Evolutionary conservation across 92 coral and sea anemone genomes (phyloP).

Genomic region (Zoanthus sociatus): DNA sequence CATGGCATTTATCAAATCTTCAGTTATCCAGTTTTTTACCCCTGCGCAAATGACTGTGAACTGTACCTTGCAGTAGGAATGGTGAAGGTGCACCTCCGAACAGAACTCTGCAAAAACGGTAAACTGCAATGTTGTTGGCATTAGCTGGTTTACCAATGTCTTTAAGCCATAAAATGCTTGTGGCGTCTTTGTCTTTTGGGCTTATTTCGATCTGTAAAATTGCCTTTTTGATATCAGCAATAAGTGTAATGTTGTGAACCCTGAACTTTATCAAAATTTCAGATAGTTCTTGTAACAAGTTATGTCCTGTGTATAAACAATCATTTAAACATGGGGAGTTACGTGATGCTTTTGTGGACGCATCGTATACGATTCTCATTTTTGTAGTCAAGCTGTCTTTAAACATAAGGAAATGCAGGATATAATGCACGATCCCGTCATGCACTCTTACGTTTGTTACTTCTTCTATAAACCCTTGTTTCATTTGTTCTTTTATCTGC

Average conservation of each 20-base stretch:
- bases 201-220: too few relatives aligned
- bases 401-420: conserved; percentile 47
- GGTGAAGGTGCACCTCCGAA: conserved; percentile 39
- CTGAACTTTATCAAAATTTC: conserved; percentile 34
- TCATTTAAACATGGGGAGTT: conserved; percentile 38
- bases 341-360: conserved; percentile 14
- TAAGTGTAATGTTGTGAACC: conserved; percentile 36
- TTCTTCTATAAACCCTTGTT: conserved; percentile 35
- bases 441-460: conserved; percentile 11
- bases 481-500: conserved; percentile 30
- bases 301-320: conserved; percentile 48
- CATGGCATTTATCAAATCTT: conserved; percentile 19
- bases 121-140: conserved; percentile 5
- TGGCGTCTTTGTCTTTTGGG: too few relatives aligned
- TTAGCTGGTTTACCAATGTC: conserved; percentile 23
- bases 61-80: conserved; percentile 19
- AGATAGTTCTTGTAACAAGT: conserved; percentile 34
- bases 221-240: too few relatives aligned
- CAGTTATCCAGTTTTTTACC: conserved; percentile 19
- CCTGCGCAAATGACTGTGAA: conserved; percentile 2
- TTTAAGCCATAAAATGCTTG: conserved; percentile 50
- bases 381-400: conserved; percentile 38
- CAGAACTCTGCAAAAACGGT: conserved; percentile 36
- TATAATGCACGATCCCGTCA: conserved; percentile 20
- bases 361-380: conserved; percentile 56